Conservation (phyloP, 1,140 invertebrate species). For the Bombus impatiens region DNA sequence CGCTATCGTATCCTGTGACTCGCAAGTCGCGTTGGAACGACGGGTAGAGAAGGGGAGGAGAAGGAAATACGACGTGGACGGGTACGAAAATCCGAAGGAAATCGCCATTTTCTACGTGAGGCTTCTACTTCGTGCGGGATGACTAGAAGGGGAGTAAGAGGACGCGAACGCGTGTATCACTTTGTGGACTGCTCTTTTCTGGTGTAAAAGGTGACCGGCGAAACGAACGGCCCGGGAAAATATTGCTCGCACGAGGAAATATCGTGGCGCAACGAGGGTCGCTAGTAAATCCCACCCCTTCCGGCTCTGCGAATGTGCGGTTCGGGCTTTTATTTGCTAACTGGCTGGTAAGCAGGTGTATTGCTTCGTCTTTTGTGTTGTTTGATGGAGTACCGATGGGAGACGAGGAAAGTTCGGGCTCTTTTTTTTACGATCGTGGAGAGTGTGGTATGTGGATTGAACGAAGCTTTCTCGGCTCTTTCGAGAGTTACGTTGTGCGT, state of each 20-base stretch:
- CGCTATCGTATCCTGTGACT: slow-evolving; percentile 38
- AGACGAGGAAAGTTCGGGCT: not conserved
- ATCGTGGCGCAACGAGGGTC: not conserved
- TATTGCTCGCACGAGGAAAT: slow-evolving; percentile 14
- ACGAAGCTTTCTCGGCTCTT: too few species aligned
- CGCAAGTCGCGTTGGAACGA: not conserved
- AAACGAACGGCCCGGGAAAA: not conserved
- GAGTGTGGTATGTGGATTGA: too few species aligned
- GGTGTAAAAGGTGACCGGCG: slow-evolving; percentile 10
- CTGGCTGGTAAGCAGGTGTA: not conserved
- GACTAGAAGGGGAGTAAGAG: too few species aligned
- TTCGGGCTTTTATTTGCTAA: not conserved
- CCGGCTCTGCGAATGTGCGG: not conserved
- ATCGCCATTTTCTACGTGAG: slow-evolving; percentile 66
- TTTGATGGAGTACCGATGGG: not conserved
- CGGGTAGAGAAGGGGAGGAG: not conserved
- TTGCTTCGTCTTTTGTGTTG: not conserved
- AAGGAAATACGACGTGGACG: slow-evolving; percentile 58
- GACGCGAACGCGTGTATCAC: slow-evolving; percentile 19
- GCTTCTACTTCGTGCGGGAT: not conserved
- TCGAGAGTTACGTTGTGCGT: too few species aligned
- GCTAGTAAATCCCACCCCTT: slow-evolving; percentile 20
- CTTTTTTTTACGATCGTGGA: not conserved
- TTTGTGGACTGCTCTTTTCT: slow-evolving; percentile 31
- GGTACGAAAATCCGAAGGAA: slow-evolving; percentile 57